Percentiles rank a stretch among this genome's conserved stretches.
Evolutionary conservation across 2,888 invertebrate species (phyloP).

Genomic region (Erynnis tages): DNA sequence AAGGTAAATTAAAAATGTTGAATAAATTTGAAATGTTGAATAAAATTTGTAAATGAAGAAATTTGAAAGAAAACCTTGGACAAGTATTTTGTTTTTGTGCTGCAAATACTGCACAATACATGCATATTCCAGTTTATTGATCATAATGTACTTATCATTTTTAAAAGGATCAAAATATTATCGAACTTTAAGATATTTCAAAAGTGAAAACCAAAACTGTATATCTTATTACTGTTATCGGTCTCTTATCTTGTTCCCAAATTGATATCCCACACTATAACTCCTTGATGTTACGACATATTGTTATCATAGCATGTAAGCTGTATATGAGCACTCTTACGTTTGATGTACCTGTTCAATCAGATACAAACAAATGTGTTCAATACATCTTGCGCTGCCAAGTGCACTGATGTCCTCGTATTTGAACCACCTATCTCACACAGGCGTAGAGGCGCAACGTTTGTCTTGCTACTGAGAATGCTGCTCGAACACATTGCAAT

Average conservation of each 20-base stretch:
- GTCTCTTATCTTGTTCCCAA: conserved; percentile 40
- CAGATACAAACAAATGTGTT: conserved; percentile 8
- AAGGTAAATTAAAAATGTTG: too few species aligned
- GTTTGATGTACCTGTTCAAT: conserved; percentile 41
- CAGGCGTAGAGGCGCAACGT: conserved; percentile 38
- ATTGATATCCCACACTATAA: conserved; percentile 45
- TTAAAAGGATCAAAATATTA: not conserved
- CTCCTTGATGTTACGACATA: conserved; percentile 42
- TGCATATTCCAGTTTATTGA: too few species aligned
- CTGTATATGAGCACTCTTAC: conserved; percentile 38
- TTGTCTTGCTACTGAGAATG: conserved; percentile 48
- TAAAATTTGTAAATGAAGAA: too few species aligned
- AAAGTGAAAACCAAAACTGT: conserved; percentile 3
- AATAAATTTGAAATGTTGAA: too few species aligned
- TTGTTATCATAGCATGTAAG: conserved; percentile 37
- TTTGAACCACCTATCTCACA: conserved; percentile 21
- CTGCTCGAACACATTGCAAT: conserved; percentile 61
- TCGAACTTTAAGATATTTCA: too few species aligned
- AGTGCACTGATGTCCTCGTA: not conserved
- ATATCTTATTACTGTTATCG: conserved; percentile 25
- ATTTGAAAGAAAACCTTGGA: too few species aligned
- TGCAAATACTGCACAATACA: too few species aligned
- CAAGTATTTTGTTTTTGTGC: too few species aligned
- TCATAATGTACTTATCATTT: not conserved
- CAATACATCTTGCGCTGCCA: conserved; percentile 1